Conservation (phyloP, 1,140 invertebrate species). For the Ganaspis sp. region DNA sequence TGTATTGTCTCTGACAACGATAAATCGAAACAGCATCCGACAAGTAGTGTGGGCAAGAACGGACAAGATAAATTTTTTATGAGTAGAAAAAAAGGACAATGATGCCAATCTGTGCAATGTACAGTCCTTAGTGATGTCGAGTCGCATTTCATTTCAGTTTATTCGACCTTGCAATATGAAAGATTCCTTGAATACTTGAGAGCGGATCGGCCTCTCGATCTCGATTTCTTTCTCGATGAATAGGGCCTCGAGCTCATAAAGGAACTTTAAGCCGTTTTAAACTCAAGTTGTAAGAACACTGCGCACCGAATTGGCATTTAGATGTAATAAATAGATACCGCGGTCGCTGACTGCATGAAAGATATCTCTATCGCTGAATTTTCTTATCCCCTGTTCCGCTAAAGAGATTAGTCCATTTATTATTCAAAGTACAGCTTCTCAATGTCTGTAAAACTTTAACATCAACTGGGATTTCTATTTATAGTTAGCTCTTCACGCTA, state of each 20-base stretch:
- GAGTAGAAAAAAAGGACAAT: neutral
- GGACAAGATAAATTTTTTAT: constrained; percentile 17
- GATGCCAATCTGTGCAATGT: constrained; percentile 19
- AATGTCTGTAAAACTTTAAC: too few species aligned
- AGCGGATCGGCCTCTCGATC: constrained; percentile 47
- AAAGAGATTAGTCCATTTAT: constrained; percentile 2
- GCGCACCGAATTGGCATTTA: constrained; percentile 22
- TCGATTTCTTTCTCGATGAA: constrained; percentile 52
- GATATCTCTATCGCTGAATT: constrained; percentile 19
- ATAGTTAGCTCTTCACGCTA: too few species aligned
- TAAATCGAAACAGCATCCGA: constrained; percentile 3
- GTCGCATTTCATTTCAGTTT: constrained; percentile 22
- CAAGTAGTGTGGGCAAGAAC: constrained; percentile 12
- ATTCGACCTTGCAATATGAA: constrained; percentile 28
- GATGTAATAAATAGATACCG: constrained; percentile 23
- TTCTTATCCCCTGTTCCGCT: constrained; percentile 6
- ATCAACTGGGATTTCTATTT: too few species aligned
- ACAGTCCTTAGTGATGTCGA: constrained; percentile 18
- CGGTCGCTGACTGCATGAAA: neutral
- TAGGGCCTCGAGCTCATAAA: constrained; percentile 41
- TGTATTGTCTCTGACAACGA: neutral
- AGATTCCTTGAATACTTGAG: constrained; percentile 51
- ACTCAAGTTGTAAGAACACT: neutral
- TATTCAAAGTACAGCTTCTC: neutral
- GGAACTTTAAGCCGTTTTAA: constrained; percentile 15